phyloP scores from a whole-genome alignment of 2,888 invertebrate genomes.

The Charanyca ferruginea region DNA sequence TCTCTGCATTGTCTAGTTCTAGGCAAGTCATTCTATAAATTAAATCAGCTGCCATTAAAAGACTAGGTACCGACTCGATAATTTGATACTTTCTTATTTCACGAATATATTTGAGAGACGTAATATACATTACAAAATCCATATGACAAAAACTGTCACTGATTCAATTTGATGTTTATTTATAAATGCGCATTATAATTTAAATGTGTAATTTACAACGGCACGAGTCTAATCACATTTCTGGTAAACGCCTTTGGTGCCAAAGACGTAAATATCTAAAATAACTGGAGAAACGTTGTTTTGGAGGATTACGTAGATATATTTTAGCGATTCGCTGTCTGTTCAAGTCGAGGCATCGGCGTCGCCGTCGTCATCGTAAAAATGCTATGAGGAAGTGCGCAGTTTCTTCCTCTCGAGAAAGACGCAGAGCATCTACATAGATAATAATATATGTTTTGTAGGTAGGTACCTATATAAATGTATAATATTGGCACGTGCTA shows the following conservation, averaged over 20 bases:
- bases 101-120: constrained; percentile 12
- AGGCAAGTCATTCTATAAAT: background rate
- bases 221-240: constrained; percentile 68
- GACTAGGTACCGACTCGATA: background rate
- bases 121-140: constrained; percentile 13
- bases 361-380: constrained; percentile 72
- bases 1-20: background rate
- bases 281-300: constrained; percentile 79
- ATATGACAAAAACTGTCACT: constrained; percentile 17
- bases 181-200: constrained; percentile 55
- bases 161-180: constrained; percentile 34
- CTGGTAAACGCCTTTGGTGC: constrained; percentile 73
- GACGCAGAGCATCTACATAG: constrained; percentile 59
- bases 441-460: constrained; percentile 35
- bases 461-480: constrained; percentile 51
- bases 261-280: constrained; percentile 86
- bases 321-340: constrained; percentile 72
- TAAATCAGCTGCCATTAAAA: constrained; percentile 6
- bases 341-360: constrained; percentile 65
- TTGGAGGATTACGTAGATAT: constrained; percentile 78
- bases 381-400: constrained; percentile 83
- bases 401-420: constrained; percentile 75
- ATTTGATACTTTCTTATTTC: constrained; percentile 1
- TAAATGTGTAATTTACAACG: constrained; percentile 67
- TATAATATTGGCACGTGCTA: constrained; percentile 82